Percentiles rank a stretch among this genome's conserved stretches.
Conservation (phyloP, 2,888 invertebrate genomes). For the Teinopalpus imperialis region DNA sequence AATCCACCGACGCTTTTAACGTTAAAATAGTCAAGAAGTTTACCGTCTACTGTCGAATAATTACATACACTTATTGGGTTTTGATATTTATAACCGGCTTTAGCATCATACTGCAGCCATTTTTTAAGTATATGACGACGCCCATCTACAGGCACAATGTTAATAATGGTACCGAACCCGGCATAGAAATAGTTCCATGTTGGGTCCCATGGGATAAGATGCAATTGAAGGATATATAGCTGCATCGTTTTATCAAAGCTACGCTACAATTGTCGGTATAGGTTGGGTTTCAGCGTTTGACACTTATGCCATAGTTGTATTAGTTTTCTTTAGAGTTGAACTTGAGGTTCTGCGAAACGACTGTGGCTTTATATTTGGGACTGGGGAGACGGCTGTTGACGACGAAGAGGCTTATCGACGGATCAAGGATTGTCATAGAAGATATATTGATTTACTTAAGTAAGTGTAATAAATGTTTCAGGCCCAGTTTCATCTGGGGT, state of each 20-base stretch:
- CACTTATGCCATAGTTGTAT: not conserved
- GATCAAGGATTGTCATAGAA: conserved; percentile 1
- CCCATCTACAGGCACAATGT: not conserved
- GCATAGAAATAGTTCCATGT: not conserved
- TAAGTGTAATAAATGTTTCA: conserved; percentile 7
- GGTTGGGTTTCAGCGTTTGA: conserved; percentile 8
- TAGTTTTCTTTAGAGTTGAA: conserved; percentile 17
- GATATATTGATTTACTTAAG: conserved; percentile 7
- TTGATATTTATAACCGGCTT: not conserved
- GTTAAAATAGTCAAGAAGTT: not conserved
- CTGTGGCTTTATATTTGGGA: conserved; percentile 6
- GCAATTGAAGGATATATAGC: not conserved
- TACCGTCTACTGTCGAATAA: conserved; percentile 5
- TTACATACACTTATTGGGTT: conserved; percentile 4
- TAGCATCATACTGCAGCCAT: not conserved
- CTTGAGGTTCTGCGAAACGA: conserved; percentile 12
- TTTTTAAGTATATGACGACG: not conserved
- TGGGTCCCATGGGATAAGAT: conserved; percentile 16
- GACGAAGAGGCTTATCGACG: not conserved
- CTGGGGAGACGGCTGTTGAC: not conserved
- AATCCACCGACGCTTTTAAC: not conserved
- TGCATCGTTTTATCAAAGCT: not conserved
- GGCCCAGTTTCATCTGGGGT: not conserved
- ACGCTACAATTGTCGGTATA: not conserved
- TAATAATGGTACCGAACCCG: not conserved